These are phyloP conservation scores for Melolontha melolontha DNA, from an alignment of 2,888 invertebrate genomes.

Conservation along the genomic window DNA sequence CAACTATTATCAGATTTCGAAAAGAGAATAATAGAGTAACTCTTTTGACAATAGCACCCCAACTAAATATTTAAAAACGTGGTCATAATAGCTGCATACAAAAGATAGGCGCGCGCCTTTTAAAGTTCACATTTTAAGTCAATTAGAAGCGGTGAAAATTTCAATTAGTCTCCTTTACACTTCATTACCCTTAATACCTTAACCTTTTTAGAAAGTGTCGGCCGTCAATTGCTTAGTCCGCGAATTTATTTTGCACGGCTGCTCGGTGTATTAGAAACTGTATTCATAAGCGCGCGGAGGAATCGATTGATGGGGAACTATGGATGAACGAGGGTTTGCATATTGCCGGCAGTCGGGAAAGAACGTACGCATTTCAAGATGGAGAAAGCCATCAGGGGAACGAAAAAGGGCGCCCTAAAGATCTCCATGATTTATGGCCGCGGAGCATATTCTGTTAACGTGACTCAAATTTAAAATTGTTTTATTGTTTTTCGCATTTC, in stretches of 20 bases:
- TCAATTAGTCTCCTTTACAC: slow-evolving; percentile 52
- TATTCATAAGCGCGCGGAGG: slow-evolving; percentile 53
- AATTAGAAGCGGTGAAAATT: slow-evolving; percentile 47
- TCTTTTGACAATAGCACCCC: too few species aligned
- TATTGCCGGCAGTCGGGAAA: slow-evolving; percentile 11
- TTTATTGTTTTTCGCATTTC: slow-evolving; percentile 63
- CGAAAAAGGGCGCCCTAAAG: slow-evolving; percentile 56
- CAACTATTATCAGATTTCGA: too few species aligned
- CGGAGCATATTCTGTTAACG: slow-evolving; percentile 63
- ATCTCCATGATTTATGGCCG: slow-evolving; percentile 63
- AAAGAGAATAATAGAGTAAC: too few species aligned
- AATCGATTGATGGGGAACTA: slow-evolving; percentile 51
- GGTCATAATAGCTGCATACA: background rate
- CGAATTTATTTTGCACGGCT: slow-evolving; percentile 48
- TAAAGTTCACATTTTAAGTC: slow-evolving; percentile 34
- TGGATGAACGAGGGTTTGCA: slow-evolving; percentile 17
- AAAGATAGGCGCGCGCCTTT: background rate
- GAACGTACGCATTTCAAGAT: slow-evolving; percentile 11
- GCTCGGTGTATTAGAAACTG: slow-evolving; percentile 52
- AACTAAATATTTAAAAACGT: slow-evolving; percentile 9
- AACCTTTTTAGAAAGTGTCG: slow-evolving; percentile 51
- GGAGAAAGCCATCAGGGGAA: slow-evolving; percentile 32
- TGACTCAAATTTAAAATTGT: slow-evolving; percentile 65
- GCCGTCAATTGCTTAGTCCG: slow-evolving; percentile 47
- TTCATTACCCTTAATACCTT: slow-evolving; percentile 53